A percentile compares a stretch with the other conserved stretches of the same genome.
Conservation (phyloP, 2,113 vertebrate genomes). For the Agelaius phoeniceus region DNA sequence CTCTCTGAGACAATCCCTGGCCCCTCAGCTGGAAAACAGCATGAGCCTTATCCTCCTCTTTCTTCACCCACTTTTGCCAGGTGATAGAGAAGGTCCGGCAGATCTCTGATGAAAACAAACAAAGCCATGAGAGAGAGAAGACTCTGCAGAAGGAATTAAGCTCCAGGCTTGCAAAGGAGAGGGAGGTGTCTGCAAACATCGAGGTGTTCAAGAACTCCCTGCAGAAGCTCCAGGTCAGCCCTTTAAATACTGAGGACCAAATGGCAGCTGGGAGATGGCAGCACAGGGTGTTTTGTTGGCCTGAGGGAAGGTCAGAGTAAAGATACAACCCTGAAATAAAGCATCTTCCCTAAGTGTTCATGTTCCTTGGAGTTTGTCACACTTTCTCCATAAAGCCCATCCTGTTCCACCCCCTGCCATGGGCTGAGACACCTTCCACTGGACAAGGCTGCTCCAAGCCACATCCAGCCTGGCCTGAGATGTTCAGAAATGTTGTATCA, state of each 20-base stretch:
- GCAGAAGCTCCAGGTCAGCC: slow-evolving; percentile 70
- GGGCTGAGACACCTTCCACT: background rate
- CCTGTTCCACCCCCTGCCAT: background rate
- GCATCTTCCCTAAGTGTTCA: accelerated
- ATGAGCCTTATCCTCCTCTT: background rate
- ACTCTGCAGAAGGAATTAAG: slow-evolving; percentile 49
- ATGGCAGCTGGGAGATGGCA: background rate
- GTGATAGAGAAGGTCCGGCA: slow-evolving; percentile 69
- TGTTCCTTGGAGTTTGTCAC: background rate
- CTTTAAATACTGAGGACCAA: no score
- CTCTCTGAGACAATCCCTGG: accelerated
- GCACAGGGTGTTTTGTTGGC: no score
- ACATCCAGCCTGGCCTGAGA: background rate
- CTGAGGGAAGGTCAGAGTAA: background rate
- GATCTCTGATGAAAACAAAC: slow-evolving; percentile 22
- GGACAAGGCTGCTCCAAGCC: background rate
- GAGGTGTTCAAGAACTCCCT: slow-evolving; percentile 48
- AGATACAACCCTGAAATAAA: background rate
- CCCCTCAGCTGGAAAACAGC: background rate
- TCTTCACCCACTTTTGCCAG: background rate
- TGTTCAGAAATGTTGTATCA: background rate
- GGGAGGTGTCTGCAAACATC: background rate
- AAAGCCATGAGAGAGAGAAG: slow-evolving; percentile 37
- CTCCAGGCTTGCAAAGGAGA: background rate
- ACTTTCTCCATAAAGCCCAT: background rate